phyloP scores from a whole-genome alignment of 1,140 invertebrate genomes.

The Coboldia fuscipes region DNA sequence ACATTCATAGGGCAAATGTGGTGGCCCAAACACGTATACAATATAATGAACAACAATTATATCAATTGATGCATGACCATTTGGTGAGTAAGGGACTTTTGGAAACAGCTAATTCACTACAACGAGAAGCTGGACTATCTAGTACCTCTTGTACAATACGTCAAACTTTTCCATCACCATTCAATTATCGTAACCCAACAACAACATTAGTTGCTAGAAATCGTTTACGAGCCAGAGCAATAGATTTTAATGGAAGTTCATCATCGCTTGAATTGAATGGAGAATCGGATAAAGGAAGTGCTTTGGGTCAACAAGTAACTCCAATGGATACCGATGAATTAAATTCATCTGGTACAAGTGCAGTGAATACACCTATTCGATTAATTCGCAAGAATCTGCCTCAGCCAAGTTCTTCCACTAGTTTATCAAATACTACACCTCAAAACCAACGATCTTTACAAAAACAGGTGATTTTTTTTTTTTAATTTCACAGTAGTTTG shows the following conservation, averaged over 20 bases:
- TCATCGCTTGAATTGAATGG: too few species aligned
- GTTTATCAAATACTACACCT: too few species aligned
- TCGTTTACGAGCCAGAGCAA: background rate
- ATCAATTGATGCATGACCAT: constrained; percentile 83
- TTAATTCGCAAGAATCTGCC: too few species aligned
- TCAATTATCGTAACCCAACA: constrained; percentile 25
- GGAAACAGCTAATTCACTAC: constrained; percentile 47
- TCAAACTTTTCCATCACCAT: constrained; percentile 29
- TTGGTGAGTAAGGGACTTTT: constrained; percentile 50
- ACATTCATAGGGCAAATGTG: constrained; percentile 81
- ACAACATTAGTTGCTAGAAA: background rate
- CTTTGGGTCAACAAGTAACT: too few species aligned
- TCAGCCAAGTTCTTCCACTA: too few species aligned
- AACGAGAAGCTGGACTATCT: constrained; percentile 51
- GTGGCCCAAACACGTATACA: constrained; percentile 88
- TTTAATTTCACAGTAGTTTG: too few species aligned
- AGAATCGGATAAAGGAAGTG: constrained; percentile 17
- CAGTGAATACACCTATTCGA: too few species aligned
- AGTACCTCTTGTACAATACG: constrained; percentile 8
- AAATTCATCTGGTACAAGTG: too few species aligned
- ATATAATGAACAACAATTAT: constrained; percentile 79
- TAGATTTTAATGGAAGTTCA: background rate
- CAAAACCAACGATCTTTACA: too few species aligned
- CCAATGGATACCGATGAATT: too few species aligned
- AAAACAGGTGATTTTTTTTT: too few species aligned